Base-by-base conservation (phyloP, 2,113 vertebrate genomes). In the Eublepharis macularius region DNA sequence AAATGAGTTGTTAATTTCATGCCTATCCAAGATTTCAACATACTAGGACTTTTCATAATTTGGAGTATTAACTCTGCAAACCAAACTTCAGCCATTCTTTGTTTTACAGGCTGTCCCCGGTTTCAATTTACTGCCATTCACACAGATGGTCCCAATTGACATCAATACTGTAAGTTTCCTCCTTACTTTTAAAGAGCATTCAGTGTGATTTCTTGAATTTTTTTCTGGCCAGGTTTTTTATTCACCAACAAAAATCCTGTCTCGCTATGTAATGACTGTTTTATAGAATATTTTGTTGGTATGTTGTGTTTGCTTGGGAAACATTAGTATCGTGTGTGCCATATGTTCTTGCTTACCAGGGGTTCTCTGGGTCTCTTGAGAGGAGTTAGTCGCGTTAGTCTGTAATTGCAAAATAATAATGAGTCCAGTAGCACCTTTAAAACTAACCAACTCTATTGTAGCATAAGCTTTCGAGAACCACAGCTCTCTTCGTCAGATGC, bases 111-210 rank as follows among this genome's bases (percentile, higher is more conserved):
- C 90, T 63, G 70, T 94, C 39, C 81, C 85, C 86, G 82, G 73
- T 82, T 87, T 93, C 84, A 86, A 43, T 68, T 39, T 94, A 63
- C 89, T 91, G 75, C 89, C 86, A 4, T 41, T 93, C 47, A 84
- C 76, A 13, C 86, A 90, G 34, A 12, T 88, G 80, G 49, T 90
- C 51, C 63, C 81, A 13, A 49, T 93, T 74, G 88, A 88, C 0
- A 4, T 92, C 63, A 91, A 91, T 5, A 36, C 86, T 26, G 6
- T 91, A 87, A 92, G 76, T 90, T 80, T 3, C 26, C 34, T 66
- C 87, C n/a, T 60, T 43, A n/a, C 12, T 80, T 81, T 75, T 41
- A 41, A 8, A 1, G 21, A 65, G 82, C 4, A 17, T 32, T 17
- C 3, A 4, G 17, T 68, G 49, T 66, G 66, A n/a, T 45, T 14